Evolutionary conservation across 2,797 vertebrate species (phyloP).

Genomic region (Mustela erminea): DNA sequence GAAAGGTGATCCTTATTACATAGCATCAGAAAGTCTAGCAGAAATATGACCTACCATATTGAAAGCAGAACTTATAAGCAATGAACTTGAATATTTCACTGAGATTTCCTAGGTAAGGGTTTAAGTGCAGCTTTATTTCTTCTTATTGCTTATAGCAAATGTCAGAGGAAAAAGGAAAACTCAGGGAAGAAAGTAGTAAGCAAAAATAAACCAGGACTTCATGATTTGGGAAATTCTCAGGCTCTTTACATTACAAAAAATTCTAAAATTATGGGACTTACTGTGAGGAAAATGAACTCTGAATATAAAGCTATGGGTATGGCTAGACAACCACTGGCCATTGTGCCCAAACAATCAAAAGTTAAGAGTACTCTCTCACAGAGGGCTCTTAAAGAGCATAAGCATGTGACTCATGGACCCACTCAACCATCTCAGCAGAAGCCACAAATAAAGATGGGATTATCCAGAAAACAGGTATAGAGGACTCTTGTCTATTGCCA

Average conservation of each 20-base stretch:
- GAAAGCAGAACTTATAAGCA: background rate
- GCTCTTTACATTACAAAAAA: background rate
- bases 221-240: background rate
- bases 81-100: background rate
- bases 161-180: background rate
- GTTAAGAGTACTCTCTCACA: background rate
- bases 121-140: background rate
- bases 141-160: background rate
- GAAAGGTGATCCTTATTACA: background rate
- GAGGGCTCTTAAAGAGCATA: background rate
- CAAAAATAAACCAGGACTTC: background rate
- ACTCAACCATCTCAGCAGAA: background rate
- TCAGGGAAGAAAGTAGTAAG: background rate
- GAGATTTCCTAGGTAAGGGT: background rate
- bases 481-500: background rate
- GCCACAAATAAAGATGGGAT: background rate
- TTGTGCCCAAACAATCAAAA: background rate
- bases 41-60: background rate
- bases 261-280: background rate
- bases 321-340: background rate
- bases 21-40: background rate
- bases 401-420: background rate
- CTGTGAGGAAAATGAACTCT: background rate
- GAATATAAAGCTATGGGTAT: background rate
- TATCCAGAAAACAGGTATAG: background rate